Base-by-base conservation (phyloP, 2,888 invertebrate genomes). In the Cyclophora albipunctata region DNA sequence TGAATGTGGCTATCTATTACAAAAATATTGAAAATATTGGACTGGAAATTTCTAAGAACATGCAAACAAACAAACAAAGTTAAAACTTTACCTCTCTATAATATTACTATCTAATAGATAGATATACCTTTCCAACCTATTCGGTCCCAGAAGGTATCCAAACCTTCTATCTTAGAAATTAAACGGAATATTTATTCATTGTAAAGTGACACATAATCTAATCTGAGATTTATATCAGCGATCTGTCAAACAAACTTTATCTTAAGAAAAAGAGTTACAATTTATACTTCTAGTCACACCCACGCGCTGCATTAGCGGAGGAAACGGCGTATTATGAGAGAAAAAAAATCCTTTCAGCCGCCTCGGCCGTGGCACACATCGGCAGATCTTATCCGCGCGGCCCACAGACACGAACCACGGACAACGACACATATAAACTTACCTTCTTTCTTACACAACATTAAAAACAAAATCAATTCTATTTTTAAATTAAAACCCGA, bases 311-410 rank as follows among this genome's bases (percentile, higher is more conserved):
- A 70, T 69, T 73, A 69, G 64, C 64, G 63, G 54, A 70, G 71
- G 70, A 74, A 74, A 70, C 69, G 63, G 64, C 62, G 60, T 65
- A 66, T 68, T 70, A 72, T 64, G 60, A 68, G 67, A 68, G 43
- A 43, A 43, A 43, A n/a, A 73, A 63, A 58, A 59, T 59, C 63
- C 58, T 59, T 63, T 59, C 56, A 56, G 50, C 46, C 45, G 52
- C 7, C 46, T 49, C 51, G 56, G 58, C 83, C 82, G 67, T 78
- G 84, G 77, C 83, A 78, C 66, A 77, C 71, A 77, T 84, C 59
- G 57, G 5, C 37, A 59, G 62, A 67, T 71, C 62, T 65, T 64
- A 66, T 70, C 63, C 76, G 20, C 20, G 20, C 20, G 58, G 63
- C 84, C 84, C 80, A 84, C 85, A 76, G 20, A 20, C 20, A 20